Conservation (phyloP, 2,888 invertebrate genomes). For the Nasonia oneida region DNA sequence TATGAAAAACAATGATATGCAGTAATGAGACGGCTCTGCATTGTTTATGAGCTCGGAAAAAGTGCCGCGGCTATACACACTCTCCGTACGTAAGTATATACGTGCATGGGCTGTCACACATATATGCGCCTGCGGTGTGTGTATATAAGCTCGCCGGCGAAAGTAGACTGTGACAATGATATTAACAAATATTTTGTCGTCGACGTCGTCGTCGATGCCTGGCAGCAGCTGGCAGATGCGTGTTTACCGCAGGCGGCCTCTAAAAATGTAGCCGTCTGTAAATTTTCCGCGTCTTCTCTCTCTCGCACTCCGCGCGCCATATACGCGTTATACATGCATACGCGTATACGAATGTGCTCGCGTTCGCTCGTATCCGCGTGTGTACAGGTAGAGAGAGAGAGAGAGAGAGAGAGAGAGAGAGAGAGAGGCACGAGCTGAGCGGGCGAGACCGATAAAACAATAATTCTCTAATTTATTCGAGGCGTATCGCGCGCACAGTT, state of each 20-base stretch:
- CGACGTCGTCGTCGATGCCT: neutral
- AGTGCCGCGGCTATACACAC: neutral
- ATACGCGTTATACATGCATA: neutral
- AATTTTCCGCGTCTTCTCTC: constrained; percentile 46
- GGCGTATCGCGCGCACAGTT: constrained; percentile 77
- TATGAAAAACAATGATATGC: constrained; percentile 56
- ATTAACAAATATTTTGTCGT: constrained; percentile 46
- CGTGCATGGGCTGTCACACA: neutral
- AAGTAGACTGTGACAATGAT: constrained; percentile 39
- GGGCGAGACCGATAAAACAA: constrained; percentile 77
- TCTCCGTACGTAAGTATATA: neutral
- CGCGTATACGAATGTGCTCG: neutral
- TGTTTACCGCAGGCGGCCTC: constrained; percentile 13
- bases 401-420: too few species aligned
- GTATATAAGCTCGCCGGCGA: neutral
- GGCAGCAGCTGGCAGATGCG: neutral
- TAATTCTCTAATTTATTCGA: constrained; percentile 79
- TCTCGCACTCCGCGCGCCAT: neutral
- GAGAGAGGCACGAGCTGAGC: constrained; percentile 51
- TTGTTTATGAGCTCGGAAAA: constrained; percentile 45
- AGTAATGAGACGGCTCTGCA: constrained; percentile 46
- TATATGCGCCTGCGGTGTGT: neutral
- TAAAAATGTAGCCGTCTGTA: constrained; percentile 22
- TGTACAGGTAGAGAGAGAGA: neutral
- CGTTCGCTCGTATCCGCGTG: neutral